Evolutionary conservation across 2,888 invertebrate species (phyloP), one percentile per base, ranked within the genome.

Genomic region (Mythimna loreyi): DNA sequence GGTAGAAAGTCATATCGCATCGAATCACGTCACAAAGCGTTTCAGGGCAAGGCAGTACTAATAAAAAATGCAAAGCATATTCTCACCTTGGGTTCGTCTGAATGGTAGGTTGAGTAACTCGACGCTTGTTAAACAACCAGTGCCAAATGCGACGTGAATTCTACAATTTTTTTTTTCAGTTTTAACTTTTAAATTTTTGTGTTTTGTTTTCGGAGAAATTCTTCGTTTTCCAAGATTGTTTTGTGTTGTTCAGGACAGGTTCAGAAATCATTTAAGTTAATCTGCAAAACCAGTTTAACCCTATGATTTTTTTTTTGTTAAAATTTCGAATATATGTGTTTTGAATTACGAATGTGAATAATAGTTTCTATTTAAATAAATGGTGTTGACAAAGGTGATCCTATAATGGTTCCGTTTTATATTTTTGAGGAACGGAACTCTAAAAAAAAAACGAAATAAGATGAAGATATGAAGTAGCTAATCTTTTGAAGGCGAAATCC

Each of bases 41-140:
- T 90, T 86, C 88, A 85, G 87, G 87, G 86, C 88, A 89, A 89
- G 84, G 88, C 83, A 82, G 75, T 74, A 75, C 81, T 87, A 86
- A 87, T 89, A 86, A 86, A 84, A 89, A 88, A 91, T 91, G 87
- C 91, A 89, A 89, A 86, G 86, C 88, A 86, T 87, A 82, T 86
- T 78, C 86, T 90, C 87, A 88, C 89, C 89, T 89, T 89, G 89
- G 75, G 75, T 83, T 76, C 82, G 75, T 80, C 82, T 78, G 81
- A 83, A 84, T 83, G 81, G 79, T 82, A 74, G 81, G 85, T 91
- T 89, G 89, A 87, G 86, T 87, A 90, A 89, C 82, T 69, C 74
- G 66, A 55, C 75, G 73, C 72, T 78, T 75, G 76, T 77, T 80
- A 68, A 80, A 82, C 78, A 65, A 68, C 68, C 47, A 73, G 83